Evolutionary conservation across 2,797 vertebrate genomes (phyloP), one percentile per base, ranked within the genome.

Genomic region (Lacerta bilineata): DNA sequence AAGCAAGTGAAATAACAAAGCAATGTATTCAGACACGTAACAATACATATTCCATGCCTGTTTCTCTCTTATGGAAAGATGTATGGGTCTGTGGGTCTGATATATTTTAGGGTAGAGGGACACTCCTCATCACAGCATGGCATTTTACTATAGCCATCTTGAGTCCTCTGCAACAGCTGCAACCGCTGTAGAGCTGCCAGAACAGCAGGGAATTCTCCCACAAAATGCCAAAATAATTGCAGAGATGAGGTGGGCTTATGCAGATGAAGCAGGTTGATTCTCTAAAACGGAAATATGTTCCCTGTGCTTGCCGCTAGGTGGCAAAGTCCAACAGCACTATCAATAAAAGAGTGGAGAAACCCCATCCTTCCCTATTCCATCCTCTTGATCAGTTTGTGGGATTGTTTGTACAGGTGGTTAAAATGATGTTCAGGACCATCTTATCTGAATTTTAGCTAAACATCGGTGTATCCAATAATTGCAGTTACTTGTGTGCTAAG

Each of bases 301-400:
- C n/a, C 27, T 69, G 11, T 69, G 27, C 29, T 71, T 84, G 64
- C 46, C 87, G 59, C 87, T 88, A 88, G 82, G 81, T 78, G 87
- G 74, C 87, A 78, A 83, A 88, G 50, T 84, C 59, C 64, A 88
- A 83, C 72, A 68, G 61, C 25, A 10, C 11, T 68, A 68, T 33
- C 43, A 66, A 46, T 83, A 64, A 64, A 76, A 66, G 33, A 27
- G n/a, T 29, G 4, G 41, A 41, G 8, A 17, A 66, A 64, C 3
- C 18, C 82, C 20, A 36, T 59, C 8, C 25, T 61, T 55, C 59
- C 36, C 33, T 59, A 11, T 77, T 77, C n/a, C 64, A 6, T 66
- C 8, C 29, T 9, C 36, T 72, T 87, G 29, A 71, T 64, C 61
- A 82, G 27, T 59, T 59, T 61, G 8, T 61, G n/a, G n/a, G 8